A percentile compares a stretch with the other conserved stretches of the same genome.
Evolutionary conservation across 2,113 vertebrate species (phyloP).

Genomic region (Meleagris gallopavo): DNA sequence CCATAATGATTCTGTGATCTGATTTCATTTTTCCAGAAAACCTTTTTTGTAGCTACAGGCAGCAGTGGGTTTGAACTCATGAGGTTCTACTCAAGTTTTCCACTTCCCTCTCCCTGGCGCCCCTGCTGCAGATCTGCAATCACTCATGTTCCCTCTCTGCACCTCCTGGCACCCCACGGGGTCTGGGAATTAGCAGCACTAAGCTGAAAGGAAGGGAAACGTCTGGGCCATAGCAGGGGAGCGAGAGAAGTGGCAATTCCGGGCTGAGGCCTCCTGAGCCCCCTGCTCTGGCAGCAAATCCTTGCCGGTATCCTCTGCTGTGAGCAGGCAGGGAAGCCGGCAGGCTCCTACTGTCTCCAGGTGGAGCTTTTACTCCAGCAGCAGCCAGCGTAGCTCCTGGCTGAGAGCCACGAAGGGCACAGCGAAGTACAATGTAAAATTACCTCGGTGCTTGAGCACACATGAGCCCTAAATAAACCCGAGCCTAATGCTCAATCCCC

Average conservation of each 20-base stretch:
- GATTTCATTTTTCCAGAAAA: conserved; percentile 43
- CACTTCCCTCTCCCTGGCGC: neutral
- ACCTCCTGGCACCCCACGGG: rapidly evolving
- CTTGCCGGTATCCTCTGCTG: rapidly evolving
- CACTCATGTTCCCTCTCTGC: neutral
- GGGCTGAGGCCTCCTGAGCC: neutral
- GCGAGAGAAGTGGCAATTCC: neutral
- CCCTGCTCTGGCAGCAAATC: neutral
- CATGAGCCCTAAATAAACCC: conserved; percentile 49
- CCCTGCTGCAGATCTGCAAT: neutral
- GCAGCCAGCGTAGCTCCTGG: neutral
- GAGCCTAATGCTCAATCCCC: conserved; percentile 31
- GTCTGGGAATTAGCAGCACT: rapidly evolving
- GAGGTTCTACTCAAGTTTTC: neutral
- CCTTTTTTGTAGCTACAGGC: conserved; percentile 5
- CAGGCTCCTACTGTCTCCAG: conserved; percentile 47
- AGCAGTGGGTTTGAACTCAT: conserved; percentile 21
- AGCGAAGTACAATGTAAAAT: conserved; percentile 19
- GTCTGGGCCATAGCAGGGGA: neutral
- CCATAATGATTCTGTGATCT: neutral
- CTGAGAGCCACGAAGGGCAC: neutral
- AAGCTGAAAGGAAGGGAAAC: neutral
- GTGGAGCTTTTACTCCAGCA: conserved; percentile 77
- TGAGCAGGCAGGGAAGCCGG: neutral
- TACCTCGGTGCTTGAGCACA: neutral